phyloP scores from a whole-genome alignment of 2,113 vertebrate species.

The Oncorhynchus gorbuscha region DNA sequence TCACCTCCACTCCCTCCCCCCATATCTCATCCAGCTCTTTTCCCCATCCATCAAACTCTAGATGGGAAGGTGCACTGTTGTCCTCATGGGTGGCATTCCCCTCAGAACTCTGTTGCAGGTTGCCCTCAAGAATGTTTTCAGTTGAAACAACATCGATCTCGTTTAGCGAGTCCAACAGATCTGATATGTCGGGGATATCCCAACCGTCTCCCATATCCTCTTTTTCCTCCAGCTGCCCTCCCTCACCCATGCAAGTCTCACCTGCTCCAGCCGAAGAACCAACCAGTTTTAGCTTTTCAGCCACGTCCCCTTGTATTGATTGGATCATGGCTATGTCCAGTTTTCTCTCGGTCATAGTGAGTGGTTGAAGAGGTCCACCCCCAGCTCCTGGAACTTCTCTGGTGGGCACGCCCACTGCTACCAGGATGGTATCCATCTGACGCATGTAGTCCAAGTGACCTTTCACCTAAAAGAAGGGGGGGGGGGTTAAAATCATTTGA shows the following conservation, averaged over 20 bases:
- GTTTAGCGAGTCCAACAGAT: neutral
- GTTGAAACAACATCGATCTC: neutral
- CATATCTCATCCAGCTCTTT: no score
- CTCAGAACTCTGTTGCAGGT: neutral
- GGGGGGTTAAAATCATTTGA: constrained; percentile 16
- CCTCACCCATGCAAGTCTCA: neutral
- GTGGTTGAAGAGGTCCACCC: constrained; percentile 33
- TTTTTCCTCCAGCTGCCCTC: neutral
- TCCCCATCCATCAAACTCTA: neutral
- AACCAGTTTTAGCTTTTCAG: neutral
- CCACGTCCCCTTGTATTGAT: neutral
- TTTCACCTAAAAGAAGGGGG: constrained; percentile 76
- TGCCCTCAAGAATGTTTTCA: neutral
- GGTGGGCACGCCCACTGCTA: constrained; percentile 85
- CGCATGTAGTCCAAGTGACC: constrained; percentile 97
- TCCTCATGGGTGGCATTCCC: neutral
- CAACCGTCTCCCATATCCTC: constrained; percentile 1
- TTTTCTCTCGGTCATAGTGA: constrained; percentile 2
- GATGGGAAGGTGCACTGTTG: constrained; percentile 35
- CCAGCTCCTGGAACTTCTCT: constrained; percentile 74
- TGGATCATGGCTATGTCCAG: neutral
- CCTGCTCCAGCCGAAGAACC: neutral
- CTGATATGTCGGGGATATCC: neutral
- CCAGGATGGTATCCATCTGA: constrained; percentile 91
- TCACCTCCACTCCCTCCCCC: no score